phyloP scores from a whole-genome alignment of 2,888 invertebrate species.

The Lymantria monacha region DNA sequence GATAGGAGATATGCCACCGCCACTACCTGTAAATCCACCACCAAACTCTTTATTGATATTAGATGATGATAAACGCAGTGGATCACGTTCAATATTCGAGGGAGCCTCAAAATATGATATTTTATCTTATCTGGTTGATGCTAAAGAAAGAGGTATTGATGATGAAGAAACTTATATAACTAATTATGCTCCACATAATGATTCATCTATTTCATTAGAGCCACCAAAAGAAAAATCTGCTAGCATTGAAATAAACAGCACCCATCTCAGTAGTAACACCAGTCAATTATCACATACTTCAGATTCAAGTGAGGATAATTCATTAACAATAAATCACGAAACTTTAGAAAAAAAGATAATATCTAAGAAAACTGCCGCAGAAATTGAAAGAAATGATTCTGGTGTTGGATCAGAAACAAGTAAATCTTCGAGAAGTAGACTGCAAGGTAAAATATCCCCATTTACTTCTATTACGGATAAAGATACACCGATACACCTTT shows the following conservation, averaged over 20 bases:
- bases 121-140: constrained; percentile 93
- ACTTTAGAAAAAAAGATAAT: constrained; percentile 77
- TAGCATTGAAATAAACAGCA: constrained; percentile 56
- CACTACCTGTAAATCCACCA: constrained; percentile 89
- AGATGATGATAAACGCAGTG: constrained; percentile 87
- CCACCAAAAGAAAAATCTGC: constrained; percentile 82
- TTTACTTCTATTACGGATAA: constrained; percentile 74
- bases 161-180: constrained; percentile 87
- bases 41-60: constrained; percentile 85
- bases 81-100: constrained; percentile 87
- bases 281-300: constrained; percentile 91
- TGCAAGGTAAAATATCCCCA: constrained; percentile 82
- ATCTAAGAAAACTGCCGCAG: constrained; percentile 84
- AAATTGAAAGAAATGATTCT: constrained; percentile 95
- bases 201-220: constrained; percentile 76
- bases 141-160: constrained; percentile 88
- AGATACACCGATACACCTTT: constrained; percentile 85
- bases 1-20: constrained; percentile 89
- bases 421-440: constrained; percentile 90
- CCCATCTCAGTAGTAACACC: constrained; percentile 85
- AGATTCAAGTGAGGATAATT: constrained; percentile 93
- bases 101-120: constrained; percentile 95
- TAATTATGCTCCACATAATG: constrained; percentile 79
- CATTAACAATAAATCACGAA: constrained; percentile 84
- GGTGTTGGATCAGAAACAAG: constrained; percentile 96